Conservation (phyloP, 2,888 invertebrate genomes). For the Torymus texanus region DNA sequence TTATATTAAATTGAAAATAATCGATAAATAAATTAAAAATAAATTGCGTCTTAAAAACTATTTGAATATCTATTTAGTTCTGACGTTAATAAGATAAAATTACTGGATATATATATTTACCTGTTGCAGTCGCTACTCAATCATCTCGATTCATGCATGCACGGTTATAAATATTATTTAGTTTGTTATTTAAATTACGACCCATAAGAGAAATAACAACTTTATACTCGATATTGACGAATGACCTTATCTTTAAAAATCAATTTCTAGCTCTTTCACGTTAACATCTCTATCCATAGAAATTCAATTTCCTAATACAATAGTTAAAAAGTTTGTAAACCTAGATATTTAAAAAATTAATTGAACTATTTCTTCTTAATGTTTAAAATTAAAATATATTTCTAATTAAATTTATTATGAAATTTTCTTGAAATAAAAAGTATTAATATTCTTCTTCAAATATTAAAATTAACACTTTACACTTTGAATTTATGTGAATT, state of each 20-base stretch:
- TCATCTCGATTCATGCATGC: constrained; percentile 15
- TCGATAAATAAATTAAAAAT: neutral
- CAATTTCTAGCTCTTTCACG: constrained; percentile 34
- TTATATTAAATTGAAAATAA: neutral
- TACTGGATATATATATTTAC: neutral
- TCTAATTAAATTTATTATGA: neutral
- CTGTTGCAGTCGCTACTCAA: constrained; percentile 22
- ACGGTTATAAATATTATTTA: neutral
- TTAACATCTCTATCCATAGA: neutral
- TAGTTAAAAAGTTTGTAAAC: neutral
- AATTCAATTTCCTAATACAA: neutral
- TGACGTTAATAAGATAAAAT: neutral
- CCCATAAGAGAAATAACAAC: too few species aligned
- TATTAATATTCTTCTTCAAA: neutral
- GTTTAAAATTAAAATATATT: too few species aligned
- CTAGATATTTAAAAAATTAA: neutral
- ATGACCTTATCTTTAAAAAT: neutral
- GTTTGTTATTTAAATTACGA: too few species aligned
- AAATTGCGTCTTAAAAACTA: too few species aligned
- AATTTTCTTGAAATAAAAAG: neutral
- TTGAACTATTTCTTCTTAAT: too few species aligned
- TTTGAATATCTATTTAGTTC: neutral
- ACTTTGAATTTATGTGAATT: constrained; percentile 5
- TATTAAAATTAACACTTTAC: neutral
- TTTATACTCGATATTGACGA: neutral